These are phyloP conservation scores for Tachystola acroxantha DNA, from an alignment of 2,888 invertebrate genomes.

Conservation along the genomic window DNA sequence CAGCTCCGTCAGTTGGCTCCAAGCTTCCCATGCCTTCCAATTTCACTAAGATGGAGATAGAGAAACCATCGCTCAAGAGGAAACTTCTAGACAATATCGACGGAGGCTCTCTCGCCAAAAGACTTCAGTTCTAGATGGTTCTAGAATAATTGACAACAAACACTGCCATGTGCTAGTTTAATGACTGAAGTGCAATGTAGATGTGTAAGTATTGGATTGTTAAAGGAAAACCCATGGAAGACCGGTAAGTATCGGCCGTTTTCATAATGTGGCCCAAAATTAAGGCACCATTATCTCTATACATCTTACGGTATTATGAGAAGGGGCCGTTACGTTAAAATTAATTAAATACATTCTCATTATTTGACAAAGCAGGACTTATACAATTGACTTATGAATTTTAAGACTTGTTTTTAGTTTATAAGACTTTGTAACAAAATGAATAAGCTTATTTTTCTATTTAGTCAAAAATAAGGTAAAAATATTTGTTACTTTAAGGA, in stretches of 20 bases:
- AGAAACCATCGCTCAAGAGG: slow-evolving; percentile 85
- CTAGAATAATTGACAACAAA: neutral
- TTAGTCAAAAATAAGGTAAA: no score
- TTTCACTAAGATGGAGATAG: slow-evolving; percentile 78
- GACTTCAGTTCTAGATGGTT: slow-evolving; percentile 73
- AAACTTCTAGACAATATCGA: slow-evolving; percentile 85
- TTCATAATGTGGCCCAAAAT: no score
- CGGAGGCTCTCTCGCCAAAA: slow-evolving; percentile 82
- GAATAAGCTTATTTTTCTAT: no score
- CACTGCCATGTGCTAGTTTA: neutral
- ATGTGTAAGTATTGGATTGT: neutral
- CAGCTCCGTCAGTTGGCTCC: slow-evolving; percentile 90
- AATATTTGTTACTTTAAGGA: no score
- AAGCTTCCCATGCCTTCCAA: slow-evolving; percentile 88
- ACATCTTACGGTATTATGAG: no score
- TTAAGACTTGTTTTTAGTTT: neutral
- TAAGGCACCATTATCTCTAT: no score
- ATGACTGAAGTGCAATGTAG: slow-evolving; percentile 4
- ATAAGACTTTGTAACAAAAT: neutral
- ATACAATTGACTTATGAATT: neutral
- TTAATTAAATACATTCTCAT: no score
- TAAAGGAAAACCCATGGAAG: neutral
- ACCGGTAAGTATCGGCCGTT: no score
- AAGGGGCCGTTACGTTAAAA: no score
- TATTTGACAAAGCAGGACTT: slow-evolving; percentile 8